phyloP scores from a whole-genome alignment of 2,888 invertebrate genomes.

The Plutella xylostella region DNA sequence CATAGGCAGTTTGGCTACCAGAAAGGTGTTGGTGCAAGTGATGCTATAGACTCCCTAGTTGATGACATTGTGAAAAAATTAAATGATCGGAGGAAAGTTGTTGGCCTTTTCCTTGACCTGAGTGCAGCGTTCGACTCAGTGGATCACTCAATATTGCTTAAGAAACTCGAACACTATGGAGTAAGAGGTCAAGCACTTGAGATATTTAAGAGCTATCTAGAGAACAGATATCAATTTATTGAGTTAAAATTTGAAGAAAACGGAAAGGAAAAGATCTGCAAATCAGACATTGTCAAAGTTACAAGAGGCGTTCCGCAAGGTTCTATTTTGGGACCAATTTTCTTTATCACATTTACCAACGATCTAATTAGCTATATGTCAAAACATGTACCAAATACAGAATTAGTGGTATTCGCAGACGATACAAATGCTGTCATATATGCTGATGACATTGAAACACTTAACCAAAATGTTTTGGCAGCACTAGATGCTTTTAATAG shows the following conservation, averaged over 20 bases:
- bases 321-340: neutral
- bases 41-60: neutral
- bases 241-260: neutral
- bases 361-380: neutral
- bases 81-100: neutral
- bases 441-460: neutral
- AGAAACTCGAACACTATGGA: conserved; percentile 1
- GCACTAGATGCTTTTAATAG: neutral
- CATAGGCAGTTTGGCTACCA: neutral
- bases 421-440: conserved; percentile 1
- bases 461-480: neutral
- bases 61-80: neutral
- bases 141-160: neutral
- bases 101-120: neutral
- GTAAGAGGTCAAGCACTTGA: neutral
- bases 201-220: neutral
- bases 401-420: neutral
- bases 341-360: neutral
- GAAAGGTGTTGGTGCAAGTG: neutral
- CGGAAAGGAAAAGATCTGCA: neutral
- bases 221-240: neutral
- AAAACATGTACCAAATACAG: neutral
- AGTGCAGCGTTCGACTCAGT: neutral
- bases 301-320: neutral
- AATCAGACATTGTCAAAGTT: neutral